These are phyloP conservation scores for Mirza zaza DNA, from an alignment of 2,113 vertebrate species.

Conservation along the genomic window DNA sequence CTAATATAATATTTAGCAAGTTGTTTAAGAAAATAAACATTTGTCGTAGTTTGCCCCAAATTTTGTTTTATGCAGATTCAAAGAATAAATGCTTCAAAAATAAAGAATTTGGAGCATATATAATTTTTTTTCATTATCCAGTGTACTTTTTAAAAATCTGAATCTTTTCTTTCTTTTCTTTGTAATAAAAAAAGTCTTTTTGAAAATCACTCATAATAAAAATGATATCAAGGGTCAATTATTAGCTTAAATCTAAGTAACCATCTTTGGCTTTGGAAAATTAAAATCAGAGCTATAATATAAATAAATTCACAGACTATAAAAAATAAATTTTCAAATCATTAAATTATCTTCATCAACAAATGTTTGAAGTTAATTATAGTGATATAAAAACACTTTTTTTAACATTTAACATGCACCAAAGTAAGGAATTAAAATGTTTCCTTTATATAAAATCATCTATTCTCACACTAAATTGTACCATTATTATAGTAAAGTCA, in stretches of 20 bases:
- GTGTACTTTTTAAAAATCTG: background rate
- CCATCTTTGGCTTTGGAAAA: background rate
- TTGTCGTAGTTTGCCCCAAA: background rate
- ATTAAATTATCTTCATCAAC: background rate
- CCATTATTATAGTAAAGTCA: background rate
- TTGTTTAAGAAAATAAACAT: constrained; percentile 5
- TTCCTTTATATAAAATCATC: background rate
- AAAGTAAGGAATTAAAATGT: background rate
- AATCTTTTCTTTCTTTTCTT: background rate
- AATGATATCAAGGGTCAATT: background rate
- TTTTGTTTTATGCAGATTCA: background rate
- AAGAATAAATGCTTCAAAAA: background rate
- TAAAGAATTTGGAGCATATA: background rate
- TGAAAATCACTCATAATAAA: background rate
- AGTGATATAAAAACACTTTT: background rate
- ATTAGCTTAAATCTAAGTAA: background rate
- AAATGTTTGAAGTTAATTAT: background rate
- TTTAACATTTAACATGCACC: background rate
- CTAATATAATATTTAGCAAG: background rate
- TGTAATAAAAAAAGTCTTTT: background rate
- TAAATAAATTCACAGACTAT: background rate
- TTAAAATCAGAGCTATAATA: background rate
- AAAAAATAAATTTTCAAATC: background rate
- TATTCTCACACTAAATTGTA: background rate
- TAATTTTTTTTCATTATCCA: background rate